phyloP scores from a whole-genome alignment of 2,888 invertebrate genomes.

The Synanthedon formicaeformis region DNA sequence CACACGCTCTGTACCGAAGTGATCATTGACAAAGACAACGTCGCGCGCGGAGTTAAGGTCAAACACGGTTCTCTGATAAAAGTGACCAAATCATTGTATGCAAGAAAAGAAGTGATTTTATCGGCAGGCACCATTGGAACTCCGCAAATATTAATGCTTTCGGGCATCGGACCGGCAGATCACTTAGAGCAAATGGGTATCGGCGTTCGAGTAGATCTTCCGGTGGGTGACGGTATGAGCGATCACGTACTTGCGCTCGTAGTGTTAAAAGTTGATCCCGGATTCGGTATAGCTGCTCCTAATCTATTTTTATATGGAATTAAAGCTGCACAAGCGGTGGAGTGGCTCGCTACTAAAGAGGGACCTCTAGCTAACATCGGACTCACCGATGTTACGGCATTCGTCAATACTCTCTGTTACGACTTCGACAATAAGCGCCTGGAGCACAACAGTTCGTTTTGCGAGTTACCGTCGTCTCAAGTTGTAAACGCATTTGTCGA shows the following conservation, averaged over 20 bases:
- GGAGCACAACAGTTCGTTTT: conserved; percentile 17
- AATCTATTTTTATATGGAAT: conserved; percentile 7
- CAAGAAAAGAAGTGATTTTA: conserved; percentile 34
- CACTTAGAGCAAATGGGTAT: conserved; percentile 27
- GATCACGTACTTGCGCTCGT: conserved; percentile 33
- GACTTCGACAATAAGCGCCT: conserved; percentile 18
- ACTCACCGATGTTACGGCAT: conserved; percentile 28
- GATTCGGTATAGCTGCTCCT: conserved; percentile 2
- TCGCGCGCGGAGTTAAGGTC: conserved; percentile 29
- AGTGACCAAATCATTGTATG: conserved; percentile 15
- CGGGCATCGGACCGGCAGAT: conserved; percentile 36
- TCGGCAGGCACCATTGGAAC: conserved; percentile 40
- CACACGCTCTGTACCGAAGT: conserved; percentile 29
- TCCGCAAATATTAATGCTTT: conserved; percentile 41
- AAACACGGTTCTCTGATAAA: conserved; percentile 6
- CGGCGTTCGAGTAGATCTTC: conserved; percentile 22
- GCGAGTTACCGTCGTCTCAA: conserved; percentile 33
- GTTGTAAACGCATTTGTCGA: conserved; percentile 27
- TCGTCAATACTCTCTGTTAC: conserved; percentile 37
- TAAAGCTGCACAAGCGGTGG: conserved; percentile 7
- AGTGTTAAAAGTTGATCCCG: conserved; percentile 21
- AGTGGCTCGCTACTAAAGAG: conserved; percentile 13
- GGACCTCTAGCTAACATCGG: conserved; percentile 37
- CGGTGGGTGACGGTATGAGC: conserved; percentile 36
- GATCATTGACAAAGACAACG: conserved; percentile 24